Evolutionary conservation across 1,140 invertebrate genomes (phyloP).

Genomic region (Plectrocnemia conspersa): DNA sequence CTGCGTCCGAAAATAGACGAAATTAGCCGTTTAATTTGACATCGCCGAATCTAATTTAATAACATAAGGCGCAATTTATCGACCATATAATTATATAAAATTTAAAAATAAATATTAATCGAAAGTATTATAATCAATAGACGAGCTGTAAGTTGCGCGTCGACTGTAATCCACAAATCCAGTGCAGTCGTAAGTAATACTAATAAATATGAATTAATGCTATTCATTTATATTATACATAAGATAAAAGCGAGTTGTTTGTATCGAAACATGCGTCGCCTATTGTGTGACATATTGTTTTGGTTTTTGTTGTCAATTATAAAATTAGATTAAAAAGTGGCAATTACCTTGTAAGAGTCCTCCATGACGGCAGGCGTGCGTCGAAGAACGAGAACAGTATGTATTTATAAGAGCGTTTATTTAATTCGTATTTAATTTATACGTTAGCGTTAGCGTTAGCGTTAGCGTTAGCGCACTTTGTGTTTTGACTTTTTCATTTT

Average conservation of each 20-base stretch:
- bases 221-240: neutral
- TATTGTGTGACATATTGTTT: too few relatives aligned
- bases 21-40: too few relatives aligned
- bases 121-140: neutral
- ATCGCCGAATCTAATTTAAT: too few relatives aligned
- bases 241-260: conserved; percentile 2
- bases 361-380: conserved; percentile 2
- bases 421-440: neutral
- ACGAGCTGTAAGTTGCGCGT: neutral
- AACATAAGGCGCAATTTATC: too few relatives aligned
- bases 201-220: neutral
- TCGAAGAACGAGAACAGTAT: neutral
- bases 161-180: neutral
- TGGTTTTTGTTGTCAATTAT: too few relatives aligned
- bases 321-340: too few relatives aligned
- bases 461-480: neutral
- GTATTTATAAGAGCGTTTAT: neutral
- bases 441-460: neutral
- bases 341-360: conserved; percentile 14
- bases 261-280: neutral
- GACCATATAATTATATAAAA: neutral
- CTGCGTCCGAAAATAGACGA: too few relatives aligned
- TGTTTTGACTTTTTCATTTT: conserved; percentile 5
- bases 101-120: conserved; percentile 6
- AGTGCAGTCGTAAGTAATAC: neutral